Evolutionary conservation across 2,888 invertebrate species (phyloP).

Genomic region (Pediacus dermestoides): DNA sequence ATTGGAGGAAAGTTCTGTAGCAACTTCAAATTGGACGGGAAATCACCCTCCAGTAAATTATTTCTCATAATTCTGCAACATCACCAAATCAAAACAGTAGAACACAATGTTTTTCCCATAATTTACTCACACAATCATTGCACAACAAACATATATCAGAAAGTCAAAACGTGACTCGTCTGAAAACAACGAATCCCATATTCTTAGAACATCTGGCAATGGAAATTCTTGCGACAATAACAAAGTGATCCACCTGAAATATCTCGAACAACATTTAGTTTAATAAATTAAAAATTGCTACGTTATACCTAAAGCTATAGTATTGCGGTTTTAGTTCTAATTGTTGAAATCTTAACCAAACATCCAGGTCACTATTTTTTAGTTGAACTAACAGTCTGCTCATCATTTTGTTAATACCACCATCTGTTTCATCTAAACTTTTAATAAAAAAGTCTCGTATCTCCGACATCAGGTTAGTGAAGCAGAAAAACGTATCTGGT

Average conservation of each 20-base stretch:
- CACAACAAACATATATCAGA: slow-evolving; percentile 88
- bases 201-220: slow-evolving; percentile 91
- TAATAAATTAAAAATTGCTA: slow-evolving; percentile 6
- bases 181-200: slow-evolving; percentile 96
- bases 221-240: slow-evolving; percentile 96
- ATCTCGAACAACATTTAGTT: not conserved
- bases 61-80: slow-evolving; percentile 72
- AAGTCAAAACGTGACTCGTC: slow-evolving; percentile 87
- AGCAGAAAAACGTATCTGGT: slow-evolving; percentile 97
- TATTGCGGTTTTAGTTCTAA: slow-evolving; percentile 93
- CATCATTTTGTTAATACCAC: slow-evolving; percentile 92
- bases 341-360: slow-evolving; percentile 73
- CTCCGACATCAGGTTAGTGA: slow-evolving; percentile 96
- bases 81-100: slow-evolving; percentile 4
- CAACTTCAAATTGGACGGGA: slow-evolving; percentile 89
- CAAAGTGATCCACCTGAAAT: slow-evolving; percentile 87
- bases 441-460: slow-evolving; percentile 97
- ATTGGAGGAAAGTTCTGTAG: slow-evolving; percentile 89
- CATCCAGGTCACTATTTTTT: slow-evolving; percentile 68
- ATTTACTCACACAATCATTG: slow-evolving; percentile 90
- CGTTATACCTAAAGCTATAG: slow-evolving; percentile 91
- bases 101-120: not conserved
- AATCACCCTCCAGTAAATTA: slow-evolving; percentile 81
- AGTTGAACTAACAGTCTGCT: slow-evolving; percentile 71
- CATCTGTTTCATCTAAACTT: slow-evolving; percentile 87